phyloP scores from a whole-genome alignment of 2,113 vertebrate species.

The Psettodes erumei region DNA sequence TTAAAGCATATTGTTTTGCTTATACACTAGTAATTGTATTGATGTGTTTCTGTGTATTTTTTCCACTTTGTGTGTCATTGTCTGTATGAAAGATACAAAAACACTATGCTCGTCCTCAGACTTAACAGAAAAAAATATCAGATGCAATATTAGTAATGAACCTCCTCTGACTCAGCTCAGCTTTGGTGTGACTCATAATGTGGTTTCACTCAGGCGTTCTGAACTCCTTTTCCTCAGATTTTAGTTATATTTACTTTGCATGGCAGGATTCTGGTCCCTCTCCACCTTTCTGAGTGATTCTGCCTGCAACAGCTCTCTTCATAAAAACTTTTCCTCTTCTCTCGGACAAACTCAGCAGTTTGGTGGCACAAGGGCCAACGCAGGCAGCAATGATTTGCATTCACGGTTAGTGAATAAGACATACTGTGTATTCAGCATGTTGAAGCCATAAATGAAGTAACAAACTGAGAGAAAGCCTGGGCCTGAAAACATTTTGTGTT shows the following conservation, averaged over 20 bases:
- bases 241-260: conserved; percentile 6
- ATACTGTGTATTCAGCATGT: background rate
- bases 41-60: background rate
- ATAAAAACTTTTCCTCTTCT: conserved; percentile 1
- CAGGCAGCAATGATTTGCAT: background rate
- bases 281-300: background rate
- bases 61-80: background rate
- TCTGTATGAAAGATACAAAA: background rate
- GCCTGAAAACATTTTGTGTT: background rate
- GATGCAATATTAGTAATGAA: background rate
- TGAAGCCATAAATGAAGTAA: background rate
- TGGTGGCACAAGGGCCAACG: background rate
- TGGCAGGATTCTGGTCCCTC: conserved; percentile 5
- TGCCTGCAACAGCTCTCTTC: background rate
- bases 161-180: background rate
- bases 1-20: too few species aligned
- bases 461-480: background rate
- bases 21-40: background rate
- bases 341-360: conserved; percentile 11
- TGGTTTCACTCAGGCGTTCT: conserved; percentile 4
- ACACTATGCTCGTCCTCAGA: background rate
- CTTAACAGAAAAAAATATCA: background rate
- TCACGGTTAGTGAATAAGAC: background rate
- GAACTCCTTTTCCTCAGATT: conserved; percentile 1
- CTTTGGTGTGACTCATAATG: background rate